Percentiles rank a stretch among this genome's conserved stretches.
These are phyloP conservation scores for Gymnothorax reevesii DNA, from an alignment of 2,797 vertebrate genomes.

Conservation along the genomic window DNA sequence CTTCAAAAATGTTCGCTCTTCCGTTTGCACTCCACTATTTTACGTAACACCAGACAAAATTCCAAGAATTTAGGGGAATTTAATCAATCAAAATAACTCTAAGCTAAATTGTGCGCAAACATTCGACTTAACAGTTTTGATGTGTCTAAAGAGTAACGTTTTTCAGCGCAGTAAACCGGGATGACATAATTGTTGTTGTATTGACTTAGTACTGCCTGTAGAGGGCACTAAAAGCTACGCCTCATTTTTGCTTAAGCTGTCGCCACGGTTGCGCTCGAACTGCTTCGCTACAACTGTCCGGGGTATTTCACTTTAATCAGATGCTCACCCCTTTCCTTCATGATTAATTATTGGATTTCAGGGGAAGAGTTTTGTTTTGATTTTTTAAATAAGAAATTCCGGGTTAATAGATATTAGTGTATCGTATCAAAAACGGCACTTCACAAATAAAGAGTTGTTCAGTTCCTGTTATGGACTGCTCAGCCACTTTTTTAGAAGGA, in stretches of 20 bases:
- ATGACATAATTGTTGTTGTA: not conserved
- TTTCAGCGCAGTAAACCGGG: not conserved
- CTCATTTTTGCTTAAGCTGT: not conserved
- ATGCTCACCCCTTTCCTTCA: conserved; percentile 21
- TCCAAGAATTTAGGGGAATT: too few relatives aligned
- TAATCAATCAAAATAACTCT: too few relatives aligned
- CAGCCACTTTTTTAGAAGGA: not conserved
- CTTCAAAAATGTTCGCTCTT: too few relatives aligned
- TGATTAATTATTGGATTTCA: not conserved
- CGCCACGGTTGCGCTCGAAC: not conserved
- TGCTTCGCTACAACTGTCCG: not conserved
- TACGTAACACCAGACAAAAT: too few relatives aligned
- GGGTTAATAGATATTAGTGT: not conserved
- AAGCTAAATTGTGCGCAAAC: too few relatives aligned
- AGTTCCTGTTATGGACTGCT: not conserved
- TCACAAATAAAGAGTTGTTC: not conserved
- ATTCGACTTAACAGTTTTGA: too few relatives aligned
- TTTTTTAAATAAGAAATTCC: too few relatives aligned
- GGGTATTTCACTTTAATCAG: conserved; percentile 30
- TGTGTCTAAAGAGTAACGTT: too few relatives aligned
- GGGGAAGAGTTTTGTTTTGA: conserved; percentile 7
- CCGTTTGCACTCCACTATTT: too few relatives aligned
- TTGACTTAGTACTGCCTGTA: conserved; percentile 30
- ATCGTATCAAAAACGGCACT: not conserved
- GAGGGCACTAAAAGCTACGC: conserved; percentile 41